Evolutionary conservation across 2,888 invertebrate species (phyloP), one percentile per base, ranked within the genome.

Genomic region (Nysson spinosus): DNA sequence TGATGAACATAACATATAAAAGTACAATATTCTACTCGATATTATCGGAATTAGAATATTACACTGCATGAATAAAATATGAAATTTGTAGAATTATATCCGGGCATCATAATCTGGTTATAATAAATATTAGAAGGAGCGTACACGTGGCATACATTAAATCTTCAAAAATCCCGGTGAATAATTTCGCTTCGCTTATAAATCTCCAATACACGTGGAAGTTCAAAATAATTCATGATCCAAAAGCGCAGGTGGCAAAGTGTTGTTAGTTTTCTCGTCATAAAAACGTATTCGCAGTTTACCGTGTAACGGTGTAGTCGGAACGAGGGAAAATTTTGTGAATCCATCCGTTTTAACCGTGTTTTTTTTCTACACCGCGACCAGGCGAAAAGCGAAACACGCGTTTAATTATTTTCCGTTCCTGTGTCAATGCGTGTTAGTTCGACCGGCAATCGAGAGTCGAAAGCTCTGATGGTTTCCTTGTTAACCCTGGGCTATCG

Each of bases 371-470:
- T 9, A 9, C 30, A 42, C 37, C 19, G 43, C 9, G 37, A 9
- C 6, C 19, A 17, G 22, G 14, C 19, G 26, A 11, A 40, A 46
- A 46, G 42, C 19, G 63, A 30, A 65, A 44, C 64, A 30, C 9
- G 43, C 39, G 64, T 65, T 65, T 50, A 63, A 65, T 65, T 65
- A 63, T 63, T 65, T 63, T 44, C 50, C 26, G 49, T 50, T 19
- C 39, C 20, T 28, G 11, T 44, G 64, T 55, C 64, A 63, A 50
- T 44, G 49, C 43, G 9, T 28, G 43, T 32, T 49, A 19, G 46
- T 52, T 14, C 24, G 43, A 24, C 32, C 34, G 54, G 49, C 63
- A 54, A 55, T 65, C 52, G 47, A n/a, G 16, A 42, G 32, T 39
- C 39, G 28, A 52, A 63, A 46, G 37, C 28, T 34, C 26, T 42